A percentile compares a stretch with the other conserved stretches of the same genome.
These are phyloP conservation scores for Ypsolopha scabrella DNA, from an alignment of 2,888 invertebrate genomes.

Conservation along the genomic window DNA sequence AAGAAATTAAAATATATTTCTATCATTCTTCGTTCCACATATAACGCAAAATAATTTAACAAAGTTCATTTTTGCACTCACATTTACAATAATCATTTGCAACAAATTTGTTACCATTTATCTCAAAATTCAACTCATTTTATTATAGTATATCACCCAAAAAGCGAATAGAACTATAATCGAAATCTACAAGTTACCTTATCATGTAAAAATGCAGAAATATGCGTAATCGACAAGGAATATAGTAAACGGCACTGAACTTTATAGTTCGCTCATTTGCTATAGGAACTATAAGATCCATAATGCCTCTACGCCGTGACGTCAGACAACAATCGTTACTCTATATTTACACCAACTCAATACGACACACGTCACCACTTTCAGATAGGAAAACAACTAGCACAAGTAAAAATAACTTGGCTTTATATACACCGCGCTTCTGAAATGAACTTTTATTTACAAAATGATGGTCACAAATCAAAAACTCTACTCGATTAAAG, in stretches of 20 bases:
- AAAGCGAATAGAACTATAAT: slow-evolving; percentile 64
- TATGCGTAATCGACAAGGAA: slow-evolving; percentile 68
- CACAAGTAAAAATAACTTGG: slow-evolving; percentile 55
- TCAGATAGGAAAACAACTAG: slow-evolving; percentile 51
- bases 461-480: slow-evolving; percentile 46
- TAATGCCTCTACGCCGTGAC: slow-evolving; percentile 51
- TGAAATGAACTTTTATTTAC: slow-evolving; percentile 39
- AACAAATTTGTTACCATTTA: slow-evolving; percentile 56
- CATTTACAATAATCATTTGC: slow-evolving; percentile 67
- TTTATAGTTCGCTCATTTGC: slow-evolving; percentile 68
- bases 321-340: slow-evolving; percentile 17
- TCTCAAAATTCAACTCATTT: slow-evolving; percentile 60
- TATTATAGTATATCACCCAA: slow-evolving; percentile 65
- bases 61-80: slow-evolving; percentile 69
- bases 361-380: slow-evolving; percentile 22
- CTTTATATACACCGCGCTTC: slow-evolving; percentile 35
- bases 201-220: slow-evolving; percentile 66
- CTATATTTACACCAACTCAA: slow-evolving; percentile 41
- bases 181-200: slow-evolving; percentile 58
- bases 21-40: slow-evolving; percentile 69
- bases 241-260: slow-evolving; percentile 67
- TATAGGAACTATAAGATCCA: slow-evolving; percentile 71
- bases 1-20: slow-evolving; percentile 70
- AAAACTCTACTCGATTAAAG: slow-evolving; percentile 44
- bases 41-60: slow-evolving; percentile 72